Base-by-base conservation (phyloP, 1,140 invertebrate genomes). In the Leptinotarsa texana region DNA sequence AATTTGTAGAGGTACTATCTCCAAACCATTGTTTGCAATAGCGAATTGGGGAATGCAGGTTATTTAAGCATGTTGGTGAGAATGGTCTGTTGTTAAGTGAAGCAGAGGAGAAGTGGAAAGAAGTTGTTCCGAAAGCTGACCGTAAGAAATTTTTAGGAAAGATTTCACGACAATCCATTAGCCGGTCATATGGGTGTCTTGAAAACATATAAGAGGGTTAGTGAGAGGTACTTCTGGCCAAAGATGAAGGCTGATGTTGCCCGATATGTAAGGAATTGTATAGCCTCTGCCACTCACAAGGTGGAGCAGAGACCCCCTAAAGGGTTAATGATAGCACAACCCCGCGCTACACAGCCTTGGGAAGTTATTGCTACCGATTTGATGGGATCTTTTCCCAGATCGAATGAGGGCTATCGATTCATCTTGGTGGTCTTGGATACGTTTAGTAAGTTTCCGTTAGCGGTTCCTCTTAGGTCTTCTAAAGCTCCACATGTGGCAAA, bases 171-270 rank as follows among this genome's bases (percentile, higher is more conserved):
- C 33, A 22, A 69, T 70, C 48, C 22, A 8, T 24, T 27, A 5
- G 48, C 63, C 1, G 74, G 69, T 42, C 69, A 63, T 42, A 13
- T 66, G 42, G 69, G 74, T 18, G n/a, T 72, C n/a, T 72, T 47
- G 5, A 75, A 71, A n/a, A 72, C 69, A 0, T 68, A 61, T 42
- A 48, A 61, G 22, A 67, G 63, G 49, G 49, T 76, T 13, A 27
- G 27, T 69, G 21, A 73, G 17, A 21, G 21, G 21, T 76, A 76
- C 24, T 73, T 61, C 33, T 73, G 71, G 71, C 75, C 75, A 13
- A 73, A 76, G 68, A 76, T 76, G 65, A 72, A 66, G 57, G 18
- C 61, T 15, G 75, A 73, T 73, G 62, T 73, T 3, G 42, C 57
- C 27, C n/a, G 48, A 61, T 72, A 75, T 61, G 70, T 75, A 2